A percentile compares a stretch with the other conserved stretches of the same genome.
Evolutionary conservation across 2,888 invertebrate species (phyloP).

Genomic region (Flabesymbios commensalis): DNA sequence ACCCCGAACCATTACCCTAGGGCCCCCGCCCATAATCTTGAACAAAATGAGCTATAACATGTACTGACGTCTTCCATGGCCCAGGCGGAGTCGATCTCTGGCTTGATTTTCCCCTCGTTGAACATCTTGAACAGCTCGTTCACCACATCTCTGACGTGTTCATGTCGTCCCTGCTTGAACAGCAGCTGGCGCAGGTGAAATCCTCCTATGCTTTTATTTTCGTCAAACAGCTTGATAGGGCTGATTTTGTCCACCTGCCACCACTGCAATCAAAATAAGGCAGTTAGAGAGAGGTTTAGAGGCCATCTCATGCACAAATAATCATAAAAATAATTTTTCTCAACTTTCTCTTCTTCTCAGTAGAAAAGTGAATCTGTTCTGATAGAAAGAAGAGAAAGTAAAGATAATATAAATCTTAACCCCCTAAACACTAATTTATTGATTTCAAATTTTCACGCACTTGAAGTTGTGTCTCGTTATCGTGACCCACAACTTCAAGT

Average conservation of each 20-base stretch:
- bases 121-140: conserved; percentile 76
- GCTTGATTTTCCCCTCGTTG: conserved; percentile 79
- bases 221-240: conserved; percentile 84
- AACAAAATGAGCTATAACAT: too few relatives aligned
- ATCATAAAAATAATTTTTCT: conserved; percentile 64
- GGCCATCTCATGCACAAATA: conserved; percentile 11
- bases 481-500: too few relatives aligned
- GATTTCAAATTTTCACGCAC: too few relatives aligned
- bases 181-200: conserved; percentile 82
- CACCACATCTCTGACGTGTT: conserved; percentile 74
- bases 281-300: too few relatives aligned
- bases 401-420: too few relatives aligned
- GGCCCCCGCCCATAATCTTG: too few relatives aligned
- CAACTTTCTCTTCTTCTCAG: background rate
- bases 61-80: conserved; percentile 80
- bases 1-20: too few relatives aligned
- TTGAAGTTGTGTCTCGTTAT: too few relatives aligned
- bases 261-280: conserved; percentile 67
- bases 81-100: conserved; percentile 82
- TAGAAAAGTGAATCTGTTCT: too few relatives aligned
- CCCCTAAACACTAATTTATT: too few relatives aligned
- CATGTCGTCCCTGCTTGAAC: conserved; percentile 64
- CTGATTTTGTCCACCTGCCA: conserved; percentile 92
- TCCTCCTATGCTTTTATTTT: conserved; percentile 82
- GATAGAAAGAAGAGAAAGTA: too few relatives aligned